Base-by-base conservation (phyloP, 2,888 invertebrate species). In the Microchrysa polita region DNA sequence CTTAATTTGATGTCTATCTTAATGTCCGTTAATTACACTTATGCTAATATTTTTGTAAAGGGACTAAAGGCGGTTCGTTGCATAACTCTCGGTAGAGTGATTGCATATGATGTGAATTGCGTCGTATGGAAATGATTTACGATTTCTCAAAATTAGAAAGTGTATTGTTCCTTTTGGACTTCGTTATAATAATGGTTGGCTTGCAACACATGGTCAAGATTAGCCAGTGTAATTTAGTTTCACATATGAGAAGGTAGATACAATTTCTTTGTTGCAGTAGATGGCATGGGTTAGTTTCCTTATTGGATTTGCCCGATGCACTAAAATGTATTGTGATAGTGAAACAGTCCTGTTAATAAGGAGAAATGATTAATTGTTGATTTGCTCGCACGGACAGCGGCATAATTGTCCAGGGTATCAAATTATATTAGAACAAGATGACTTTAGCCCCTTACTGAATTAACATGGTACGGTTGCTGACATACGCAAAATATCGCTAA, bases 1-100 rank as follows among this genome's bases (percentile, higher is more conserved):
- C 61, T 69, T 67, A 73, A 75, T 67, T 73, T 75, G 75, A 75
- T 75, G 60, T 34, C 71, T 67, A 75, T 75, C 75, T 75, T 63
- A 75, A 73, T 55, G 73, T 75, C 71, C 73, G 53, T 71, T 75
- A 75, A 75, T 75, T 73, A 75, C 65, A 71, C 22, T 67, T 63
- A 63, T 73, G 73, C 73, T 69, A 61, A 65, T 71, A 59, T 57
- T 42, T 18, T 44, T 65, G 60, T 23, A 53, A 52, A 22, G 20
- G 14, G 27, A 34, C 27, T 34, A 7, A 34, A 34, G 23, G 57
- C 27, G 14, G 34, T 53, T 9, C 48, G 18, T n/a, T 48, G 67
- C 40, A 42, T 59, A 40, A 53, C 23, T 20, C 55, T 55, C 14
- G 12, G 12, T 48, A 48, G 42, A 57, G 22, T 59, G 59, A 23